phyloP scores from a whole-genome alignment of 37 sponge, comb jelly and placozoan genomes.

The Corticium candelabrum region DNA sequence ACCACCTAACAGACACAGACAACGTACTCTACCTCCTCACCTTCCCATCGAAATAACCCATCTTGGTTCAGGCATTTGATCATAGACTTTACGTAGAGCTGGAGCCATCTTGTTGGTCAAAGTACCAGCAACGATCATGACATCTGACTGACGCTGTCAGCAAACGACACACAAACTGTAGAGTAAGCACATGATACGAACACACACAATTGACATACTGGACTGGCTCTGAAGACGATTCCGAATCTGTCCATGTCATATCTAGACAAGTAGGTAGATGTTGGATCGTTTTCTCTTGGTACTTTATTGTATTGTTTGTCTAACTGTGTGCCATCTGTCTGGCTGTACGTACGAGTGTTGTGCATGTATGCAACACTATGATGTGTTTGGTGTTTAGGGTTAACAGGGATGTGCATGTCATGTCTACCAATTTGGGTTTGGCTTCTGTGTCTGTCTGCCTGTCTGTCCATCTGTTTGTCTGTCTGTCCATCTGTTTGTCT shows the following conservation, averaged over 20 bases:
- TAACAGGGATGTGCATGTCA: too few species aligned
- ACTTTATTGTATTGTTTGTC: too few species aligned
- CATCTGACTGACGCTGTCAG: constrained; percentile 73
- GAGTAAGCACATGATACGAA: constrained; percentile 3
- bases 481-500: too few species aligned
- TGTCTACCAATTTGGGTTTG: too few species aligned
- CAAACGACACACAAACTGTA: constrained; percentile 1
- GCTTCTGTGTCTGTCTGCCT: too few species aligned
- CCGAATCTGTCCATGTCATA: constrained; percentile 79
- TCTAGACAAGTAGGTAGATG: background rate
- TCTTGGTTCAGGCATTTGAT: constrained; percentile 96
- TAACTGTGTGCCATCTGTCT: too few species aligned
- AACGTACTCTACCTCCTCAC: constrained; percentile 6
- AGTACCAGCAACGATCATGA: constrained; percentile 96
- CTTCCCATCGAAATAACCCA: constrained; percentile 99
- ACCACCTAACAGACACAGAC: too few species aligned
- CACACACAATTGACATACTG: constrained; percentile 28
- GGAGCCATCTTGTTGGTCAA: constrained; percentile 98
- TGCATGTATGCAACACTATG: too few species aligned
- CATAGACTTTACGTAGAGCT: constrained; percentile 82
- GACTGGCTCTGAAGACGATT: constrained; percentile 79
- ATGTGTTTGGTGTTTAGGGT: too few species aligned
- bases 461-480: too few species aligned
- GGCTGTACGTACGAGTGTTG: too few species aligned
- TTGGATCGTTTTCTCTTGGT: too few species aligned